Conservation (phyloP, 2,797 vertebrate species). For the Poeciliopsis gracilis region DNA sequence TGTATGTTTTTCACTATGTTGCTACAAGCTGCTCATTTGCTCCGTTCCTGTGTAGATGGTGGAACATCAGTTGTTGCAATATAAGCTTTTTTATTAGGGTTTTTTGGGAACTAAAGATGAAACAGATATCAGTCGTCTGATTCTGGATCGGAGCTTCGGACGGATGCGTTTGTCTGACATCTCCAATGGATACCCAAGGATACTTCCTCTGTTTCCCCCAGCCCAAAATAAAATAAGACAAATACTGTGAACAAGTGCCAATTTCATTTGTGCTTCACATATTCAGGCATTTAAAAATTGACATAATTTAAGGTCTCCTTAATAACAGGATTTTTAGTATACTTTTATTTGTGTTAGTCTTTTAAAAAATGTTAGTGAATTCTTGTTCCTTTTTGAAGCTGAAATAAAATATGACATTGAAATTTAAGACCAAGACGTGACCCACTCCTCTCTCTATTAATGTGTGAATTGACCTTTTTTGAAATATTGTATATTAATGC, state of each 20-base stretch:
- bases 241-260: background rate
- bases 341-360: background rate
- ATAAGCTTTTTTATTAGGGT: background rate
- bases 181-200: background rate
- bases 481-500: background rate
- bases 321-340: background rate
- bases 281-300: background rate
- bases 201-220: too few species aligned
- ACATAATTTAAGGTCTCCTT: background rate
- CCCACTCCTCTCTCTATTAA: background rate
- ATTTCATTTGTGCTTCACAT: background rate
- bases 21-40: background rate
- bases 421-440: background rate
- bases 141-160: background rate
- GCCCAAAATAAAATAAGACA: background rate
- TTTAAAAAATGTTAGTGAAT: background rate
- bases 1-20: background rate
- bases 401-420: background rate
- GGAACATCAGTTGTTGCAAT: background rate
- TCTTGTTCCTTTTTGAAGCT: slow-evolving; percentile 9
- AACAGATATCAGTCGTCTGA: slow-evolving; percentile 15
- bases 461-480: slow-evolving; percentile 14
- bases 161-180: slow-evolving; percentile 3
- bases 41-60: background rate
- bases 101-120: slow-evolving; percentile 1